Evolutionary conservation across 2,888 invertebrate genomes (phyloP), one percentile per base, ranked within the genome.

Genomic region (Orthosia incerta): DNA sequence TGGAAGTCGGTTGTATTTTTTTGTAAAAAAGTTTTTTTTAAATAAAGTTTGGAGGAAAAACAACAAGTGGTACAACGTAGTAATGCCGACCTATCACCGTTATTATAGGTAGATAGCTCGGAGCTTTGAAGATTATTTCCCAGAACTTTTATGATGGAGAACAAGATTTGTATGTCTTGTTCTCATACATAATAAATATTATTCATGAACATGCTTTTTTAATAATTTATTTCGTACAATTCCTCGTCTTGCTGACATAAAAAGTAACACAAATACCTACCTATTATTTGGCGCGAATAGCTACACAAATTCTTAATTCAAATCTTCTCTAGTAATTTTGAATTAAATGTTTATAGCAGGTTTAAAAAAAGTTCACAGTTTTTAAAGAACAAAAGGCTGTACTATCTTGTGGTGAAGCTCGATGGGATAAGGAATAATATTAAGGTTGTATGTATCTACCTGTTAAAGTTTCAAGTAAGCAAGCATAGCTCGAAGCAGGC

Each of bases 401-500:
- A 39, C 39, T 9, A 23, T 55, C 18, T 57, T 63, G 62, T n/a
- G 45, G 31, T 48, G 55, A 71, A 74, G 72, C 53, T 61, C 57
- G 20, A 18, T 48, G 59, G 65, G 63, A 71, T 63, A 63, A 62
- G 26, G 48, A 72, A 70, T 72, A 80, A 80, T 67, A 69, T 48
- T 68, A 73, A 79, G 78, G 79, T 79, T 77, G 82, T 85, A 80
- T 77, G 82, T 85, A 80, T 86, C 86, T 88, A 87, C 88, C 85
- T 88, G 87, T 77, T 84, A 86, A 81, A 55, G 82, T 87, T 88
- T 82, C 74, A 86, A 86, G 81, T 87, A 84, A 86, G 83, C 83
- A 84, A 86, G 83, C 83, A 82, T 85, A 87, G 88, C 85, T 86
- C 82, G 80, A 82, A 87, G 87, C 88, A 88, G 86, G 89, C 89